Conservation (phyloP, 2,113 vertebrate genomes). For the Platanista minor region DNA sequence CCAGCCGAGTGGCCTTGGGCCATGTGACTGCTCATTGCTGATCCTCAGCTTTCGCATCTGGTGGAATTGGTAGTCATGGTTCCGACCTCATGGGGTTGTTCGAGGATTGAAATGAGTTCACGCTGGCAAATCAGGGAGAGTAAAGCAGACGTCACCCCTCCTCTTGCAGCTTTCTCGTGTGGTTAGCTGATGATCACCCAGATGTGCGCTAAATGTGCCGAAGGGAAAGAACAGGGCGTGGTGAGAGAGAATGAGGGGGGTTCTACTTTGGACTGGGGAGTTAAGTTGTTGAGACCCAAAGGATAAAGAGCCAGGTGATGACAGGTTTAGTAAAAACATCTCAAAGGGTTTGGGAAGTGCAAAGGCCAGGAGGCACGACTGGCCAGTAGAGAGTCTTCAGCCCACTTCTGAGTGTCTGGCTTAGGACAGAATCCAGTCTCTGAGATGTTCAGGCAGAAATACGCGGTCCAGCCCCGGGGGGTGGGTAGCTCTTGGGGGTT, state of each 20-base stretch:
- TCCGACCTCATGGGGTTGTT: neutral
- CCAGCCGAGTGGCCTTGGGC: neutral
- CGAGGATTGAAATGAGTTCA: neutral
- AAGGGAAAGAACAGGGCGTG: neutral
- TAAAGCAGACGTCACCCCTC: neutral
- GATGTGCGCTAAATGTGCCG: too few relatives aligned
- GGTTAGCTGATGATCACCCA: neutral
- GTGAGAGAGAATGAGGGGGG: too few relatives aligned
- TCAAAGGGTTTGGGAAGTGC: neutral
- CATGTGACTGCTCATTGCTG: neutral
- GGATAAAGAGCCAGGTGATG: neutral
- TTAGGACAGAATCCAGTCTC: too few relatives aligned
- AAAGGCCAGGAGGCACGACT: rapidly evolving
- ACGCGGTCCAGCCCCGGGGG: neutral
- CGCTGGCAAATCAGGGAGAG: neutral
- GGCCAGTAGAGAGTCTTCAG: rapidly evolving
- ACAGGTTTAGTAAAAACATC: neutral
- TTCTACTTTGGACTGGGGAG: neutral
- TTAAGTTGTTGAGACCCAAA: neutral
- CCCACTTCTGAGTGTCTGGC: neutral
- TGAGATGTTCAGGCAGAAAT: neutral
- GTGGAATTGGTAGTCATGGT: neutral
- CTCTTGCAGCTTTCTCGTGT: neutral
- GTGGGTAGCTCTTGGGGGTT: rapidly evolving
- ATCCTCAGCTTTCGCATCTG: neutral